Conservation (phyloP, 2,888 invertebrate species). For the Philaethria dido region DNA sequence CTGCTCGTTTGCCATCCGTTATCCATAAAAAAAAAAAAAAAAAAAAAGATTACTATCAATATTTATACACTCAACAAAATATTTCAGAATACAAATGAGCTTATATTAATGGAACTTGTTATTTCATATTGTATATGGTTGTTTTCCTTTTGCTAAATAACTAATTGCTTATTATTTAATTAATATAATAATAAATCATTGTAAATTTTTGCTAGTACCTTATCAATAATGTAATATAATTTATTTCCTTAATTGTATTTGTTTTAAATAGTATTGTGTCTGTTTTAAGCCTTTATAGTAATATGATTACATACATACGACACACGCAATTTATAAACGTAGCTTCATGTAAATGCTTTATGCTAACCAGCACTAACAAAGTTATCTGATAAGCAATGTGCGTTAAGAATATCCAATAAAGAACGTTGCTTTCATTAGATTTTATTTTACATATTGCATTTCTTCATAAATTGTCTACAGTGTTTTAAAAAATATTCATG, state of each 20-base stretch:
- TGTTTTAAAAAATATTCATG: neutral
- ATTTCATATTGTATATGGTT: neutral
- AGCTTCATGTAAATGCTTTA: neutral
- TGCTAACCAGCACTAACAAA: neutral
- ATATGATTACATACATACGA: neutral
- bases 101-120: neutral
- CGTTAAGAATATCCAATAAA: neutral
- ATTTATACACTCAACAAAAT: no score
- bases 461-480: neutral
- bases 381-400: neutral
- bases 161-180: neutral
- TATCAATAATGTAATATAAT: neutral
- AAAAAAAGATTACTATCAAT: no score
- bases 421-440: neutral
- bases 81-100: neutral
- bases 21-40: no score
- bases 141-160: neutral
- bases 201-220: neutral
- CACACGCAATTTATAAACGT: neutral
- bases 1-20: no score
- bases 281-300: neutral
- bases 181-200: neutral
- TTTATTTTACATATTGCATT: neutral
- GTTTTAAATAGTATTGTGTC: neutral
- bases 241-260: conserved; percentile 8